Conservation (phyloP, 2,888 invertebrate species). For the Xylota sylvarum region DNA sequence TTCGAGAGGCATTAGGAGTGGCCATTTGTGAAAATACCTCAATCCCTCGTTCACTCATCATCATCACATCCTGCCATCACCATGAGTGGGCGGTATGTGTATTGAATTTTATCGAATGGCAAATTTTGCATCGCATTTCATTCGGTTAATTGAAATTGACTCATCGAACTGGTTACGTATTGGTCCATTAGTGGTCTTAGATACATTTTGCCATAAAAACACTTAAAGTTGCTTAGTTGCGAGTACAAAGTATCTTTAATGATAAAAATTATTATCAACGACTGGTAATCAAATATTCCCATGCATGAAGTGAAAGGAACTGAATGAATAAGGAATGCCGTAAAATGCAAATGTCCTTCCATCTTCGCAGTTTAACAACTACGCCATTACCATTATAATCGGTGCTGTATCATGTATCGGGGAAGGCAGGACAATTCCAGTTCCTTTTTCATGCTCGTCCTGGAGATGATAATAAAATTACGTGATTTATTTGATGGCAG, state of each 20-base stretch:
- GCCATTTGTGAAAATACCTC: conserved; percentile 35
- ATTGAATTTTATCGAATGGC: conserved; percentile 42
- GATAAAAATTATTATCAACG: conserved; percentile 21
- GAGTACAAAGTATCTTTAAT: conserved; percentile 27
- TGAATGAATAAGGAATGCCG: conserved; percentile 45
- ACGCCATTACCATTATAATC: conserved; percentile 14
- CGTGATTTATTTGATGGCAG: conserved; percentile 15
- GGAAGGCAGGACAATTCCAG: conserved; percentile 4
- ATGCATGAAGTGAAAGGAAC: not conserved
- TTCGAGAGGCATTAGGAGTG: conserved; percentile 1
- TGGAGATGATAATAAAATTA: conserved; percentile 37
- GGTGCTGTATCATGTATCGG: not conserved
- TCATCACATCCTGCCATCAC: not conserved
- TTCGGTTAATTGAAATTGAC: conserved; percentile 25
- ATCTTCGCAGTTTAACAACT: not conserved
- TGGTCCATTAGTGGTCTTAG: conserved; percentile 45
- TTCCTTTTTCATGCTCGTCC: not conserved
- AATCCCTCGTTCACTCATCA: not conserved
- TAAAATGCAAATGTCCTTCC: conserved; percentile 38
- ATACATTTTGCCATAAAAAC: conserved; percentile 17
- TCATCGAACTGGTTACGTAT: conserved; percentile 21
- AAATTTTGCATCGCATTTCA: conserved; percentile 44
- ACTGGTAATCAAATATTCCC: conserved; percentile 31
- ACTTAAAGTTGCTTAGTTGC: conserved; percentile 5
- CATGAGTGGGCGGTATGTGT: not conserved